phyloP scores from a whole-genome alignment of 2,113 vertebrate species.

The Benitochromis conjunctus region DNA sequence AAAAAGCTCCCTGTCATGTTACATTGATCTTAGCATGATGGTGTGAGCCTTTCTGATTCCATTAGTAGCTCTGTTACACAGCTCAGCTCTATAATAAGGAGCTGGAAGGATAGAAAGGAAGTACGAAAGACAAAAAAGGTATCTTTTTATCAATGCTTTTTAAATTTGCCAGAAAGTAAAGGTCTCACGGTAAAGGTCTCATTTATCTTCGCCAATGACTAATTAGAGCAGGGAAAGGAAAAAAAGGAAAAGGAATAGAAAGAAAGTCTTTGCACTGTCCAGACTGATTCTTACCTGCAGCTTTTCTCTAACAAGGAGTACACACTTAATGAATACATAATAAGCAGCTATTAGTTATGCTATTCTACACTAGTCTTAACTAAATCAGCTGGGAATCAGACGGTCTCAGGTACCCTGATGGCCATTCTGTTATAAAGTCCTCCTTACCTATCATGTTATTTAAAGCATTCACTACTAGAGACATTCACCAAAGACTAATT shows the following conservation, averaged over 20 bases:
- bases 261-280: not conserved
- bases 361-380: not conserved
- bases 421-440: not conserved
- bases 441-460: not conserved
- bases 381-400: not conserved
- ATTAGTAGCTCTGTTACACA: constrained; percentile 47
- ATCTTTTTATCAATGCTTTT: not conserved
- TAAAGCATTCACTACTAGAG: not conserved
- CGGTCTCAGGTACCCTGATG: not conserved
- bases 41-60: constrained; percentile 41
- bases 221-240: not conserved
- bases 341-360: not conserved
- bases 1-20: constrained; percentile 69
- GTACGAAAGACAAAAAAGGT: not conserved
- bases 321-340: not conserved
- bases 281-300: not conserved
- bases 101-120: not conserved
- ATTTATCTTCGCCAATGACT: constrained; percentile 32
- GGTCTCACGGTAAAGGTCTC: constrained; percentile 21
- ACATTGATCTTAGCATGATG: constrained; percentile 63
- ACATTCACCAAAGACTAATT: not conserved
- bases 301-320: not conserved
- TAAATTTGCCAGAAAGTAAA: constrained; percentile 14
- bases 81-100: constrained; percentile 8
- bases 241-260: not conserved